phyloP scores from a whole-genome alignment of 2,113 vertebrate species.

The Hyaena hyaena region DNA sequence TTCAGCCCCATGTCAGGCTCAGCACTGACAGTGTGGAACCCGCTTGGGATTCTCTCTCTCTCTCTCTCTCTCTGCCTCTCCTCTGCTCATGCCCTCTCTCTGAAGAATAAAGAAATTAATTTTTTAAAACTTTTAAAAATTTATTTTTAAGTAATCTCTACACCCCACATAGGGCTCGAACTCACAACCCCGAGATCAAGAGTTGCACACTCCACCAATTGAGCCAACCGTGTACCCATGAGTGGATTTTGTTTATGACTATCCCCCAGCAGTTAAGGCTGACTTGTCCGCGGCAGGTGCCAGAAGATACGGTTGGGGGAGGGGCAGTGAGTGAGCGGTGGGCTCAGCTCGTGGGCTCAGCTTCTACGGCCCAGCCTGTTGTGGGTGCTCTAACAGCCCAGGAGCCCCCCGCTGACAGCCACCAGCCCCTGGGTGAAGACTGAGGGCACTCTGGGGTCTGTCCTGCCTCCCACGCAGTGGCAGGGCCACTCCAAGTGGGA shows the following conservation, averaged over 20 bases:
- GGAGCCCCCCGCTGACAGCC: neutral
- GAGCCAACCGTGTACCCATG: neutral
- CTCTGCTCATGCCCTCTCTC: too few species aligned
- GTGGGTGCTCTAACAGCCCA: neutral
- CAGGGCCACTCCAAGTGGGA: neutral
- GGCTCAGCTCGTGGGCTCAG: neutral
- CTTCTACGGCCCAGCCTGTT: neutral
- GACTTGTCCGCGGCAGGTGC: neutral
- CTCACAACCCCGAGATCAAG: neutral
- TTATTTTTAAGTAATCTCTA: neutral
- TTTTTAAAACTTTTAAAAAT: too few species aligned
- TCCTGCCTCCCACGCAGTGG: neutral
- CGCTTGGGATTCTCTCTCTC: too few species aligned
- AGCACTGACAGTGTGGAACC: too few species aligned
- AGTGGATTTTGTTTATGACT: neutral
- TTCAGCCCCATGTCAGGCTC: too few species aligned
- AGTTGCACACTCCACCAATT: neutral
- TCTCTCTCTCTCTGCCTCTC: too few species aligned
- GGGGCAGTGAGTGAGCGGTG: too few species aligned
- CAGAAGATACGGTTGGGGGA: accelerated
- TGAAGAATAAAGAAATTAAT: too few species aligned
- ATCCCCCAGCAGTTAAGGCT: neutral
- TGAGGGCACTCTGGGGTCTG: accelerated
- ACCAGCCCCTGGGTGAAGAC: neutral
- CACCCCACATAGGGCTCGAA: neutral